Percentiles rank a stretch among this genome's conserved stretches.
phyloP scores from a whole-genome alignment of 2,113 vertebrate species.

The Hassar affinis region DNA sequence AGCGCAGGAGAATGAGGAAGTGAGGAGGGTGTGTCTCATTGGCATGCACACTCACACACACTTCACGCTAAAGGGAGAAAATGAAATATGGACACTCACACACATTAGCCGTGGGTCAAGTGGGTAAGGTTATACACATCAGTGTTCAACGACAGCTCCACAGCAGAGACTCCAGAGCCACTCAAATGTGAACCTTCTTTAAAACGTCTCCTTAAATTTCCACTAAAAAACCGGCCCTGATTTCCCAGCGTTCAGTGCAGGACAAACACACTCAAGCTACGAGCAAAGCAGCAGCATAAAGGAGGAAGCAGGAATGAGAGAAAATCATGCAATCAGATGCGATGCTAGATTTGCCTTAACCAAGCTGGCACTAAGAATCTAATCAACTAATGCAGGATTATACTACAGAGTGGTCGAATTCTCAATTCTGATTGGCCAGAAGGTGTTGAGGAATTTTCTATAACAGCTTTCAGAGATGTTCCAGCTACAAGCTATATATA shows the following conservation, averaged over 20 bases:
- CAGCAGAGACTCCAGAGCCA: not conserved
- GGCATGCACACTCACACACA: conserved; percentile 83
- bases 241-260: conserved; percentile 8
- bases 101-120: conserved; percentile 24
- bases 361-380: not conserved
- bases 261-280: not conserved
- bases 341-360: not conserved
- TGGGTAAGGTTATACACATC: conserved; percentile 20
- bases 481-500: not conserved
- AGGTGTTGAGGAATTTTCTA: no score
- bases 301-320: not conserved
- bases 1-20: conserved; percentile 84
- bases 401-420: not conserved
- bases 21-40: conserved; percentile 71
- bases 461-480: no score
- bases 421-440: not conserved
- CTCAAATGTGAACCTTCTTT: not conserved
- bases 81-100: conserved; percentile 52
- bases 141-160: not conserved
- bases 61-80: conserved; percentile 83
- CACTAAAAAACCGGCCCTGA: not conserved
- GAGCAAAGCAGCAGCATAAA: not conserved
- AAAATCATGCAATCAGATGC: not conserved
- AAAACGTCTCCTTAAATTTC: not conserved
- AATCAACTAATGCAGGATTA: not conserved